Percentiles rank a stretch among this genome's conserved stretches.
Conservation (phyloP, 2,113 vertebrate genomes). For the Cyanistes caeruleus region DNA sequence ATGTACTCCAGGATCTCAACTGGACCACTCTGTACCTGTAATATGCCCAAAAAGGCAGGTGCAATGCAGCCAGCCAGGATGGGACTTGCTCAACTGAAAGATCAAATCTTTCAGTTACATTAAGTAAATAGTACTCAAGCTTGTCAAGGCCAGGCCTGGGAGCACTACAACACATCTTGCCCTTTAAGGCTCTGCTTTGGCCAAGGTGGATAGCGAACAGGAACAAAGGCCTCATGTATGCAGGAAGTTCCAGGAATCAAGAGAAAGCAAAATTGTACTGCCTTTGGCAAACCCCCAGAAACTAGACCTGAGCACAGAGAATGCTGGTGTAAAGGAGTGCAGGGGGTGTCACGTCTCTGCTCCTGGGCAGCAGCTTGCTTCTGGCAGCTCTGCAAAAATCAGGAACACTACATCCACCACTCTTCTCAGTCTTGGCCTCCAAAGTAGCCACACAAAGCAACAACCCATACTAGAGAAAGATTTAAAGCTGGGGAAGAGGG, state of each 20-base stretch:
- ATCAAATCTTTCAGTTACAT: not conserved
- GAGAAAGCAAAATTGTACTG: slow-evolving; percentile 2
- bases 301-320: not conserved
- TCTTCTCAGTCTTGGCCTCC: not conserved
- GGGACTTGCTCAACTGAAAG: not conserved
- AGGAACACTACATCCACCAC: not conserved
- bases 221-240: not conserved
- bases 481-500: not conserved
- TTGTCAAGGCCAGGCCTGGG: not conserved
- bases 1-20: not conserved
- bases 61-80: not conserved
- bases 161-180: not conserved
- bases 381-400: not conserved
- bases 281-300: not conserved
- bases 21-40: not conserved
- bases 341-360: not conserved
- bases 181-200: not conserved
- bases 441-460: not conserved
- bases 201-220: not conserved
- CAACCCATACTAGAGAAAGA: not conserved
- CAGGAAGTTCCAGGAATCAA: not conserved
- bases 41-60: not conserved
- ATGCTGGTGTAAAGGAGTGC: not conserved
- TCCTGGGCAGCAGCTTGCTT: not conserved
- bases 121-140: not conserved